Percentiles rank a stretch among this genome's conserved stretches.
phyloP scores from a whole-genome alignment of 2,888 invertebrate genomes.

The Diplazon laetatorius region DNA sequence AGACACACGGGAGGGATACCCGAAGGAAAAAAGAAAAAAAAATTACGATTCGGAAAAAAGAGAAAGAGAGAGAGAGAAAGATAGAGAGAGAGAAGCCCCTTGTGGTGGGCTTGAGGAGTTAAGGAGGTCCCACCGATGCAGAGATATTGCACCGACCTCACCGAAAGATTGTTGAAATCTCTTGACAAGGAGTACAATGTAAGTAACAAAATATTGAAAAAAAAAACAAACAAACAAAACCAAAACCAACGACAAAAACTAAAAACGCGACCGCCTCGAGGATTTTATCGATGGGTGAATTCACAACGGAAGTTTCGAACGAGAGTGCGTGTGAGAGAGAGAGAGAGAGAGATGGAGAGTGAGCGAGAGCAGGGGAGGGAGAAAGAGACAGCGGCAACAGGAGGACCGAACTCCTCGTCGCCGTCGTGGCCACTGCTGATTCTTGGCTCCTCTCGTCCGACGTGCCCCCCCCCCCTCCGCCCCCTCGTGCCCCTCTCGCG shows the following conservation, averaged over 20 bases:
- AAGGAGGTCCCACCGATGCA: constrained; percentile 83
- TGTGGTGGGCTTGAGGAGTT: constrained; percentile 76
- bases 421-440: constrained; percentile 64
- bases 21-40: constrained; percentile 39
- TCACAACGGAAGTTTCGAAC: no score
- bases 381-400: constrained; percentile 55
- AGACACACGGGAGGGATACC: constrained; percentile 61
- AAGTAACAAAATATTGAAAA: no score
- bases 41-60: no score
- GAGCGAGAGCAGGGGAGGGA: no score
- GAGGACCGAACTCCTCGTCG: constrained; percentile 64
- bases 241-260: no score
- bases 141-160: constrained; percentile 89
- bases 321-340: no score
- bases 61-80: constrained; percentile 49
- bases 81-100: constrained; percentile 68
- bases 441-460: constrained; percentile 60
- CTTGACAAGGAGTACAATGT: constrained; percentile 99
- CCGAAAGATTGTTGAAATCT: constrained; percentile 97
- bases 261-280: no score
- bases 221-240: no score
- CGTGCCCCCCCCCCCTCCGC: constrained; percentile 27
- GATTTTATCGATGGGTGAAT: no score
- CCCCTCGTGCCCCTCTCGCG: constrained; percentile 9
- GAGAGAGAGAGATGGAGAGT: no score